These are phyloP conservation scores for Oncopodura yosiiana DNA, from an alignment of 1,140 invertebrate species.

Conservation along the genomic window DNA sequence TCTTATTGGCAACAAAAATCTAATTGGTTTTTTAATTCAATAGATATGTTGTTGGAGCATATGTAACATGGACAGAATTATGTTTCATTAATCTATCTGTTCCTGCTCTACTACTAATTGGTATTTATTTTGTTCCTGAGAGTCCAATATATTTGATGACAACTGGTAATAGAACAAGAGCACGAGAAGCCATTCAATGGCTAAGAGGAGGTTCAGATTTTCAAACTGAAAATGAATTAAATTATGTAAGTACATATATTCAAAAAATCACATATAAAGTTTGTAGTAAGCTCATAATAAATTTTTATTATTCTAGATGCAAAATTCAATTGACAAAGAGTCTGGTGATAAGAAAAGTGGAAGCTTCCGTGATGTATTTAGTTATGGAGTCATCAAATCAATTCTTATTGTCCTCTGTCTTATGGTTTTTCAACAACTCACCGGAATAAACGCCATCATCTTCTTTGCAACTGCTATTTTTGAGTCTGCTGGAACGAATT, in stretches of 20 bases:
- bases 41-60: constrained; percentile 50
- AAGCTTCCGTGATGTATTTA: not conserved
- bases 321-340: constrained; percentile 14
- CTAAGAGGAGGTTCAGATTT: constrained; percentile 48
- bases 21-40: constrained; percentile 24
- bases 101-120: constrained; percentile 45
- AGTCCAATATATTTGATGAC: constrained; percentile 1
- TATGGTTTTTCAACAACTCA: constrained; percentile 61
- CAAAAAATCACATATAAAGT: too few relatives aligned
- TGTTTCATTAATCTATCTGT: constrained; percentile 38
- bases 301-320: not conserved
- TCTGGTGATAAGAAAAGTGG: too few relatives aligned
- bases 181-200: constrained; percentile 51
- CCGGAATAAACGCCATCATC: constrained; percentile 74
- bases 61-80: constrained; percentile 41
- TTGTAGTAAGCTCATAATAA: too few relatives aligned
- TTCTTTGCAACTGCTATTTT: constrained; percentile 70
- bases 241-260: not conserved
- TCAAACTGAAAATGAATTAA: constrained; percentile 38
- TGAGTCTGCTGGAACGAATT: constrained; percentile 47
- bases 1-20: constrained; percentile 36
- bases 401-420: constrained; percentile 61
- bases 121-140: constrained; percentile 58
- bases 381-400: constrained; percentile 43
- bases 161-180: constrained; percentile 52